Evolutionary conservation across 2,797 vertebrate species (phyloP), one percentile per base, ranked within the genome.

Genomic region (Diplodus sargus): DNA sequence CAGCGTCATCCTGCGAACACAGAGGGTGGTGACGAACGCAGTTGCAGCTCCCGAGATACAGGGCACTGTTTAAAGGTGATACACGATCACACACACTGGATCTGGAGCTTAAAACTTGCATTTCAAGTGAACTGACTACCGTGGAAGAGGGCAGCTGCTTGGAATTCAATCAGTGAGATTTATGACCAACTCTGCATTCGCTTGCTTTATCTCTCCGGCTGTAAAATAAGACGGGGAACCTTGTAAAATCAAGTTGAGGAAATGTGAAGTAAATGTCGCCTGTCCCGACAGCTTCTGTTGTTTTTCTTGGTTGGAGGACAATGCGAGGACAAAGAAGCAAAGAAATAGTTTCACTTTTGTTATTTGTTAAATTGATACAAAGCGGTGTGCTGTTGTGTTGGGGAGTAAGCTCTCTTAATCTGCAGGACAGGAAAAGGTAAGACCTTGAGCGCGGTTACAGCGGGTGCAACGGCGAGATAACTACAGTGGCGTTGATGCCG

Each of bases 401-500:
- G 52, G 52, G 42, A 22, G 48, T 45, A 18, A 25, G 72, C 70
- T 63, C 63, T 64, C 58, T 80, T 83, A 73, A 82, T 77, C 68
- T 56, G 63, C 75, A 47, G 28, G 56, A 79, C 54, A 79, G 65
- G 56, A 79, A 87, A 73, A 80, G 64, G 54, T 78, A 79, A 81
- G 88, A 84, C 87, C 89, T 91, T 86, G 85, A 91, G 78, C 72
- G 18, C 68, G 9, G 53, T 25, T 57, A 16, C 54, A 64, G 88
- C 71, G 64, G 73, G 85, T 92, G 92, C 83, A 72, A 23, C 12
- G 7, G 64, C 4, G 74, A 91, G 93, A 93, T 92, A 92, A 90
- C 71, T 87, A 72, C 54, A 47, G 76, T 28, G 53, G 82, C 59
- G 84, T 61, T 70, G 89, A 87, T 88, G 83, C 77, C 2, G 88